Percentiles rank a stretch among this genome's conserved stretches.
Conservation (phyloP, 2,113 vertebrate genomes). For the Pholis gunnellus region DNA sequence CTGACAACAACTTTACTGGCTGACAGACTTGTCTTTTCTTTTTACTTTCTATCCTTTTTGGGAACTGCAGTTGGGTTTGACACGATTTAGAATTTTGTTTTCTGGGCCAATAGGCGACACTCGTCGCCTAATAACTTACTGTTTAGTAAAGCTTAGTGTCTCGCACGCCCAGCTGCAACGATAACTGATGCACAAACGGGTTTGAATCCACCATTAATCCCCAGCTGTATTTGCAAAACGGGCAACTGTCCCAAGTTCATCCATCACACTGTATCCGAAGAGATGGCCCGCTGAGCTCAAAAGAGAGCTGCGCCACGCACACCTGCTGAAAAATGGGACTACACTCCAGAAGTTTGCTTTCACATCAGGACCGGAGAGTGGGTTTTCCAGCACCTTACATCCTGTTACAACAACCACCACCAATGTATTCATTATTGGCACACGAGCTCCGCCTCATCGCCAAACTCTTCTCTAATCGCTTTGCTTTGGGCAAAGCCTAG, state of each 20-base stretch:
- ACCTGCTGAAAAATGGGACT: too few species aligned
- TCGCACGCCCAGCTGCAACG: neutral
- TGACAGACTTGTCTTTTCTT: neutral
- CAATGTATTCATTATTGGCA: neutral
- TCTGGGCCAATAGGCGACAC: neutral
- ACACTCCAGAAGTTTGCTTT: neutral
- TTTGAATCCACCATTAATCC: neutral
- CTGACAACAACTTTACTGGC: constrained; percentile 27
- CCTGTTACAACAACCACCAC: neutral
- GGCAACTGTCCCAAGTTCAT: neutral
- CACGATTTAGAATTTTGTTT: neutral
- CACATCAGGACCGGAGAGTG: neutral
- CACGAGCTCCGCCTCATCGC: neutral
- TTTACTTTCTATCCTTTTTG: neutral
- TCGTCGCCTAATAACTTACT: neutral
- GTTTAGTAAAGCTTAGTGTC: neutral
- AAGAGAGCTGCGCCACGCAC: too few species aligned
- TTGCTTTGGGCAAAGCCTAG: too few species aligned
- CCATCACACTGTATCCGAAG: too few species aligned
- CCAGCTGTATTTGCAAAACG: neutral
- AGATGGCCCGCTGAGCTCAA: too few species aligned
- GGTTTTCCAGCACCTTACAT: neutral
- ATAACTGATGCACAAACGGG: neutral
- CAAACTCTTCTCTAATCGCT: neutral
- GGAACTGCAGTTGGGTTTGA: constrained; percentile 17